Evolutionary conservation across 2,113 vertebrate genomes (phyloP).

Genomic region (Plotosus lineatus): DNA sequence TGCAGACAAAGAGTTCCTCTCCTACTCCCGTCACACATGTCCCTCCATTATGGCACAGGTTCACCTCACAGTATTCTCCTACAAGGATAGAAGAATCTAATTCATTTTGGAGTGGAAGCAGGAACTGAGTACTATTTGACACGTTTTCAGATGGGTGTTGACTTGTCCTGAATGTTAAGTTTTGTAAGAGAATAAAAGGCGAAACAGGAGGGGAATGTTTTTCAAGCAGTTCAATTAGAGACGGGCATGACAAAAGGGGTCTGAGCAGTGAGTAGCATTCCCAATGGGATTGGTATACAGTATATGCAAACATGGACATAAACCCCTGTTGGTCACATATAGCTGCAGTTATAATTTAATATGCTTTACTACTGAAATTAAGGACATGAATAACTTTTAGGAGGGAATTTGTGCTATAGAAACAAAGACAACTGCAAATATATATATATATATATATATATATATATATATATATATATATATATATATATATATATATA

Average conservation of each 20-base stretch:
- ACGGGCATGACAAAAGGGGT: slow-evolving; percentile 45
- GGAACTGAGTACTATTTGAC: slow-evolving; percentile 36
- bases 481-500: too few species aligned
- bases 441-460: too few species aligned
- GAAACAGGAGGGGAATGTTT: slow-evolving; percentile 24
- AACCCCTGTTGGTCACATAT: not conserved
- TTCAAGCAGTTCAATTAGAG: slow-evolving; percentile 35
- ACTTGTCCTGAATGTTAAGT: slow-evolving; percentile 50
- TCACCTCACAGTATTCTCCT: slow-evolving; percentile 87
- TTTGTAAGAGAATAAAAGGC: slow-evolving; percentile 34
- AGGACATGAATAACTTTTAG: not conserved
- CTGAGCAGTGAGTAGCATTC: slow-evolving; percentile 43
- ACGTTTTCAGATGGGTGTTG: not conserved
- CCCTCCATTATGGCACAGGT: slow-evolving; percentile 85
- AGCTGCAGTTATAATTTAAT: not conserved
- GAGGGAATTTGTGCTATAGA: too few species aligned
- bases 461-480: too few species aligned
- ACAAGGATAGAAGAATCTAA: slow-evolving; percentile 31
- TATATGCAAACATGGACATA: not conserved
- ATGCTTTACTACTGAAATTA: not conserved
- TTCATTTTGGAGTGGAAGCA: slow-evolving; percentile 20
- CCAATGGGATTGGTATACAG: slow-evolving; percentile 25
- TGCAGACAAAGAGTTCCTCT: slow-evolving; percentile 81
- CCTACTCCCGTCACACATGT: slow-evolving; percentile 83
- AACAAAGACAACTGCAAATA: too few species aligned